A percentile compares a stretch with the other conserved stretches of the same genome.
Evolutionary conservation across 2,888 invertebrate genomes (phyloP).

Genomic region (Abscondita cerata): DNA sequence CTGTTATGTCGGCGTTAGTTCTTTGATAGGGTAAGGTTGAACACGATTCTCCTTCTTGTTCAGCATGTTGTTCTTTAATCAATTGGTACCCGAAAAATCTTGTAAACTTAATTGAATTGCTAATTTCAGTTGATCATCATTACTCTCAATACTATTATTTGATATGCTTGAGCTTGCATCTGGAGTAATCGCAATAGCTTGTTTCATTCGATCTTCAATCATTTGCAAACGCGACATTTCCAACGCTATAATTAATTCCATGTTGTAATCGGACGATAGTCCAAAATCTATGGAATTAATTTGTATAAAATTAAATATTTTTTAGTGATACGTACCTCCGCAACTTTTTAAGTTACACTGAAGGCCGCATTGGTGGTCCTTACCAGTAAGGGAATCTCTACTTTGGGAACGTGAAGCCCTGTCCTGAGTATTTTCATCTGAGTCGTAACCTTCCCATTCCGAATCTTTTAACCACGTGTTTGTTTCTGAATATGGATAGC

Average conservation of each 20-base stretch:
- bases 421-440: conserved; percentile 58
- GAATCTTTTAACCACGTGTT: conserved; percentile 62
- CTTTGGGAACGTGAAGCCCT: conserved; percentile 47
- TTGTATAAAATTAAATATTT: neutral
- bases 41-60: conserved; percentile 34
- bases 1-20: conserved; percentile 61
- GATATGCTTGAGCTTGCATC: conserved; percentile 56
- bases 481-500: conserved; percentile 52
- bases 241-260: conserved; percentile 70
- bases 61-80: conserved; percentile 40
- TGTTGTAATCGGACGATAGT: conserved; percentile 61
- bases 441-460: conserved; percentile 69
- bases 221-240: conserved; percentile 74
- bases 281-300: conserved; percentile 26
- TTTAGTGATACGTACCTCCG: conserved; percentile 47
- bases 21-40: conserved; percentile 50
- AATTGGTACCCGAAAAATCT: conserved; percentile 51
- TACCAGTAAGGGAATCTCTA: conserved; percentile 46
- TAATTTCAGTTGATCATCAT: conserved; percentile 60
- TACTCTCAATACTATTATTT: conserved; percentile 54
- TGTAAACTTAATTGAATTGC: conserved; percentile 64
- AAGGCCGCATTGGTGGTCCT: conserved; percentile 65
- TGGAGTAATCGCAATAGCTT: conserved; percentile 49
- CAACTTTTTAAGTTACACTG: conserved; percentile 57
- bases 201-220: conserved; percentile 66